Percentiles rank a stretch among this genome's conserved stretches.
These are phyloP conservation scores for Shinisaurus crocodilurus DNA, from an alignment of 2,113 vertebrate species.

Conservation along the genomic window DNA sequence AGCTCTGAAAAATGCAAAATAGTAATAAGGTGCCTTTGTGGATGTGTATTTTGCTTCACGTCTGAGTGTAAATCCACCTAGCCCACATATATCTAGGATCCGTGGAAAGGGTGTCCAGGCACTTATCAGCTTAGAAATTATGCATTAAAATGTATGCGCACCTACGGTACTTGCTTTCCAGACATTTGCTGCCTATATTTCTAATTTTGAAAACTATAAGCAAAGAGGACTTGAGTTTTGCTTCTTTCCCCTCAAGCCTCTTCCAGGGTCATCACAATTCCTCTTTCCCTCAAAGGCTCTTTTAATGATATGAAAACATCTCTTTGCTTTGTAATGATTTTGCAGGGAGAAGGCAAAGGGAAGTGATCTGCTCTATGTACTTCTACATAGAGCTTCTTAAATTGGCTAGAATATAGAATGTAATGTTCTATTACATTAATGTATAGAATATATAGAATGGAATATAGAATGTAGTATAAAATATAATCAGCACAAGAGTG, in stretches of 20 bases:
- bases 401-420: neutral
- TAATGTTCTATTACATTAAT: too few species aligned
- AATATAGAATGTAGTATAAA: neutral
- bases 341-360: neutral
- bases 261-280: neutral
- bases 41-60: neutral
- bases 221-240: too few species aligned
- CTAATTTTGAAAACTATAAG: neutral
- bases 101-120: neutral
- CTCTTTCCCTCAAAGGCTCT: neutral
- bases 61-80: neutral
- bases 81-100: neutral
- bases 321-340: neutral
- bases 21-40: neutral
- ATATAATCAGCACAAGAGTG: neutral
- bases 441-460: too few species aligned
- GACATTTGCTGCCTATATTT: neutral
- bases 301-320: neutral
- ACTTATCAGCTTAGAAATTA: neutral
- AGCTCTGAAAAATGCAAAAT: neutral
- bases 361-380: neutral
- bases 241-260: neutral
- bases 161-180: neutral
- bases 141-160: neutral
- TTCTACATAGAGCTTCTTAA: neutral